Percentiles rank a stretch among this genome's conserved stretches.
Conservation (phyloP, 1,140 invertebrate species). For the Cyclargus thomasi region DNA sequence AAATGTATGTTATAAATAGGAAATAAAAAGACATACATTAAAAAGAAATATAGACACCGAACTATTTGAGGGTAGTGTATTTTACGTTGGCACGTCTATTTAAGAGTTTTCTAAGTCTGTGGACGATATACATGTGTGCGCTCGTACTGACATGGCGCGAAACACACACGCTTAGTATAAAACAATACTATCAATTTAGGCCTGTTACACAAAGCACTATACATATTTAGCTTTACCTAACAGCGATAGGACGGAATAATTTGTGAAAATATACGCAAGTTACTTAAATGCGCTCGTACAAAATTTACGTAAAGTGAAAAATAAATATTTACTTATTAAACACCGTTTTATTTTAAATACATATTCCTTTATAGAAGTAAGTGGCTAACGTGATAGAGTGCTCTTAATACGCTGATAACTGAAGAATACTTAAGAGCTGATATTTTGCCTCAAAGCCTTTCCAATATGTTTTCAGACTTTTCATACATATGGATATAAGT, state of each 20-base stretch:
- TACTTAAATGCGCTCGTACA: background rate
- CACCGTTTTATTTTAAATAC: background rate
- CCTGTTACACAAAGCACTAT: slow-evolving; percentile 25
- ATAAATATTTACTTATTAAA: background rate
- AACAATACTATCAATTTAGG: slow-evolving; percentile 54
- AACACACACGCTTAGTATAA: slow-evolving; percentile 45
- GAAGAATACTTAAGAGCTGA: background rate
- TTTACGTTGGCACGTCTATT: background rate
- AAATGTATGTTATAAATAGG: background rate
- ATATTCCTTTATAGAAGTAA: background rate
- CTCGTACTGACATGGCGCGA: slow-evolving; percentile 44
- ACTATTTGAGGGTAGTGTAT: background rate
- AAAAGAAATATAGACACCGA: too few species aligned
- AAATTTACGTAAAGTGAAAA: background rate
- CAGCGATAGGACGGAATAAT: background rate
- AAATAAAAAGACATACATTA: too few species aligned
- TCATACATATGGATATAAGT: background rate
- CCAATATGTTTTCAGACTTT: background rate
- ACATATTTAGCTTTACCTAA: slow-evolving; percentile 8
- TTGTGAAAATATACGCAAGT: background rate
- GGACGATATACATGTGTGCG: slow-evolving; percentile 33
- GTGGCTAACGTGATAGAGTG: background rate
- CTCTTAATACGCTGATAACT: background rate
- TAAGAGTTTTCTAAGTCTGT: background rate
- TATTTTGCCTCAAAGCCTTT: background rate